Base-by-base conservation (phyloP, 2,113 vertebrate genomes). In the Microtus ochrogaster region DNA sequence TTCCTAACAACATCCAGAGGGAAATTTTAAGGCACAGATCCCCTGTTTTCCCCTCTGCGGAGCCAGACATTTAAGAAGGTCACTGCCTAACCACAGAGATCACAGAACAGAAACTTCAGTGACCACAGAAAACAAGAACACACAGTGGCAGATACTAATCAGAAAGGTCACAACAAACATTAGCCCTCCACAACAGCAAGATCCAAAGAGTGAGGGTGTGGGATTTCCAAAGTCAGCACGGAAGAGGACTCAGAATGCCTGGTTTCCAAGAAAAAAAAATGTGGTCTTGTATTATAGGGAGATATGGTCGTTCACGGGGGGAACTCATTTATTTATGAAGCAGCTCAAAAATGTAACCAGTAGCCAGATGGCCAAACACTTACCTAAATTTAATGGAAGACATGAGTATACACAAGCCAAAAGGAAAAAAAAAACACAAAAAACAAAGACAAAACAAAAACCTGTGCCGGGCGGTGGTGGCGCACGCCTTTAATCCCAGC, bases 61-160 rank as follows among this genome's bases (percentile, higher is more conserved):
- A 92, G 41, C 12, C 21, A 92, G 77, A 65, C 63, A 65, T 76
- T 72, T 94, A 77, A 87, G 61, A 52, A 47, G 33, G 47, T 63
- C 84, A 77, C 77, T 63, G 33, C 26, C 68, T 63, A n/a, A n/a
- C 92, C 61, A 52, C 76, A 61, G 68, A 94, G 61, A 88, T 28
- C 76, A 83, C 47, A 83, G 58, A 96, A 94, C 49, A 83, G 82
- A 91, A 94, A 94, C 68, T 92, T 88, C 49, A 49, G 28, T 30
- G 39, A 84, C 47, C 58, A 82, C 76, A 94, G 28, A 77, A 70
- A 87, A 49, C 30, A 33, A 81, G 82, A 87, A 91, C 14, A 55
- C 30, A 7, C 3, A 85, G 55, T 41, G 58, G 39, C 61, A 94
- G 66, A 76, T 58, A 88, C 14, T 66, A 21, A 10, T 76, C 41